Evolutionary conservation across 2,113 vertebrate species (phyloP).

Genomic region (Corydoras maculifer): DNA sequence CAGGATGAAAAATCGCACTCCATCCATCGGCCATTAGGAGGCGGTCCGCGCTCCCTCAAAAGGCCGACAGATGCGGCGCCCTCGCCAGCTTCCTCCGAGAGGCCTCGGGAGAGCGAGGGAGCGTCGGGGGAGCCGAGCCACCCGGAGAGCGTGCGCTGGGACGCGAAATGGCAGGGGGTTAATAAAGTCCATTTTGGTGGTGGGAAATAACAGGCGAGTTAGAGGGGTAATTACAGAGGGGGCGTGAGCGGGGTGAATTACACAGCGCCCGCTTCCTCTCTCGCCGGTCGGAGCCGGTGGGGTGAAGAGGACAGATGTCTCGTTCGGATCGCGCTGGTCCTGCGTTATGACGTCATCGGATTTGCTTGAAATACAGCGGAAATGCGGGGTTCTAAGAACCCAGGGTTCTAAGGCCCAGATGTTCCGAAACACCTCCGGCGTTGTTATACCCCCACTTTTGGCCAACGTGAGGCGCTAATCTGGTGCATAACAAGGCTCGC

Average conservation of each 20-base stretch:
- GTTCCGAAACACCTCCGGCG: too few species aligned
- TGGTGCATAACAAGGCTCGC: too few species aligned
- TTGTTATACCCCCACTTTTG: too few species aligned
- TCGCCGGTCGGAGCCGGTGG: constrained; percentile 16
- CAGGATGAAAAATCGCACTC: constrained; percentile 57
- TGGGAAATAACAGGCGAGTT: constrained; percentile 59
- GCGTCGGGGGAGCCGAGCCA: too few species aligned
- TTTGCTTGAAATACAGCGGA: too few species aligned
- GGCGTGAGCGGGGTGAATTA: constrained; percentile 68
- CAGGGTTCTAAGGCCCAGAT: too few species aligned
- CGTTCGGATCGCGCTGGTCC: not conserved
- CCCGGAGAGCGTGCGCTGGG: constrained; percentile 13
- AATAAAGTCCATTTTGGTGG: constrained; percentile 58
- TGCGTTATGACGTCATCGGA: not conserved
- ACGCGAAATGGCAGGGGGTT: constrained; percentile 47
- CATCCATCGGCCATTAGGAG: constrained; percentile 51
- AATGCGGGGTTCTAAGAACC: too few species aligned
- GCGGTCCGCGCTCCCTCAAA: constrained; percentile 30
- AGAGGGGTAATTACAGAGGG: constrained; percentile 63
- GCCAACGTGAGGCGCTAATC: too few species aligned
- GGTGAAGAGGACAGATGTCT: constrained; percentile 39
- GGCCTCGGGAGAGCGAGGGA: constrained; percentile 21
- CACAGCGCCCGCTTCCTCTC: constrained; percentile 54
- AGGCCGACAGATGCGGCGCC: constrained; percentile 39
- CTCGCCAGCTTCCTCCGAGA: constrained; percentile 28